Conservation (phyloP, 2,113 vertebrate species). For the Strix uralensis region DNA sequence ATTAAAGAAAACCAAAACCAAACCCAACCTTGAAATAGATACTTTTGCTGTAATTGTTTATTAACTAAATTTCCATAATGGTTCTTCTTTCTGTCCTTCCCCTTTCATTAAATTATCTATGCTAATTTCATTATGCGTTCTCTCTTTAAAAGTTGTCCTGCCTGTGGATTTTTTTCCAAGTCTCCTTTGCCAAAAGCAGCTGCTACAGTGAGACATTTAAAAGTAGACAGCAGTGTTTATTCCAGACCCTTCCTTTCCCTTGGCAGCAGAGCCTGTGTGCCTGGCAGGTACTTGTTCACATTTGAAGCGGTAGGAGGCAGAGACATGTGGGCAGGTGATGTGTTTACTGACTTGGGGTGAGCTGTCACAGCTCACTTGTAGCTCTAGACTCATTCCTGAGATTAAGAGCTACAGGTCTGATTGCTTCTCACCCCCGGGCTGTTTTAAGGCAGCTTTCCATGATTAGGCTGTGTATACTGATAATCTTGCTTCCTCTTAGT, state of each 20-base stretch:
- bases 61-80: constrained; percentile 5
- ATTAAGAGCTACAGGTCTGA: background rate
- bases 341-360: background rate
- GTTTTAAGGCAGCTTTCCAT: background rate
- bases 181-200: background rate
- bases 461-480: background rate
- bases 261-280: background rate
- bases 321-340: background rate
- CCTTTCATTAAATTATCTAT: constrained; percentile 14
- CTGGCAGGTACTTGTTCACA: background rate
- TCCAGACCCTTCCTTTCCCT: background rate
- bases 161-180: background rate
- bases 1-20: background rate
- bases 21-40: background rate
- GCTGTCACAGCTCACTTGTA: background rate
- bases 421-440: background rate
- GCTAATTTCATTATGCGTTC: background rate
- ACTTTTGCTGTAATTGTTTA: background rate
- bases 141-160: background rate
- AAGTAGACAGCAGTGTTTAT: background rate
- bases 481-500: background rate
- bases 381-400: background rate
- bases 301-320: background rate
- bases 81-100: background rate
- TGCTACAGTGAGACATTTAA: background rate